Evolutionary conservation across 2,888 invertebrate species (phyloP), one percentile per base, ranked within the genome.

Genomic region (Pollenia angustigena): DNA sequence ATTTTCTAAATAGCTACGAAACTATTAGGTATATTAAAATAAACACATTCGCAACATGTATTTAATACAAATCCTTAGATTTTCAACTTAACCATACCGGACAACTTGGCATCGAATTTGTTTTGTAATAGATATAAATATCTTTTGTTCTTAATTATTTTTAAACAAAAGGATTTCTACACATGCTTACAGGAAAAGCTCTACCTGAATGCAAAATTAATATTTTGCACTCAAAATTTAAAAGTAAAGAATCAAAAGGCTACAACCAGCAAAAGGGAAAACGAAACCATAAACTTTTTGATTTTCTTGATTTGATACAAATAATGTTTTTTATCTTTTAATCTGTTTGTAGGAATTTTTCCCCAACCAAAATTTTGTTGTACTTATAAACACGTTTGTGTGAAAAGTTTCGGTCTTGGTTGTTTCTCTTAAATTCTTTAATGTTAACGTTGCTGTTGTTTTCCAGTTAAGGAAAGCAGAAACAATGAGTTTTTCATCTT

Each of bases 381-480:
- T 16, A 46, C 56, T 56, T 71, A 56, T 16, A 52, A 69, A 69
- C 52, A 69, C 42, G 40, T 69, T 69, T 69, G 52, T 68, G 14
- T 4, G 0, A 69, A 69, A 62, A 42, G 16, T 42, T 62, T 62
- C 0, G 0, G 18, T 64, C 12, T 12, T 18, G 16, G 12, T 12
- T 46, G 16, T 42, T 52, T 9, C 11, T 44, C 11, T n/a, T 32
- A 6, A 32, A 40, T 16, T 46, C 16, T 64, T 64, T 7, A n/a
- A 10, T 56, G 4, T 46, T 72, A 48, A 9, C 2, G 8, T 46
- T 46, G 14, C 7, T 71, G 42, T 58, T 58, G 16, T n/a, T 23
- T 12, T 56, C 14, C 23, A 46, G 48, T 46, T 74, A 58, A 58
- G 32, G 11, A n/a, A 74, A 74, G 48, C 60, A 74, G 11, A 52